phyloP scores from a whole-genome alignment of 2,888 invertebrate species.

The Sphecodes monilicornis region DNA sequence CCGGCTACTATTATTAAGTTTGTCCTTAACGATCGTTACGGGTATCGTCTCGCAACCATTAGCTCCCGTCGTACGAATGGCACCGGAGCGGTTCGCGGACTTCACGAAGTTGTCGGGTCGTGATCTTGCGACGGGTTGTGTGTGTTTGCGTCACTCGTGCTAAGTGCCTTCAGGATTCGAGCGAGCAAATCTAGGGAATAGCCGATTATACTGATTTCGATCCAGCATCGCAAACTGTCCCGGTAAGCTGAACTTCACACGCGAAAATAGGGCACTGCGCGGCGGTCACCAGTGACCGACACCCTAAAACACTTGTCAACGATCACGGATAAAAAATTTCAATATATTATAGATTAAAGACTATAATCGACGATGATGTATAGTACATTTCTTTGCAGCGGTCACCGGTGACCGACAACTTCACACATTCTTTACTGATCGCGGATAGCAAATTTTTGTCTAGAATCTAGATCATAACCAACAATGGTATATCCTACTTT shows the following conservation, averaged over 20 bases:
- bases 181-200: conserved; percentile 20
- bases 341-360: not conserved
- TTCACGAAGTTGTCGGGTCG: conserved; percentile 38
- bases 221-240: not conserved
- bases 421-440: too few species aligned
- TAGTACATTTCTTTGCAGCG: not conserved
- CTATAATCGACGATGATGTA: not conserved
- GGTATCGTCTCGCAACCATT: conserved; percentile 59
- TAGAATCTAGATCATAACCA: too few species aligned
- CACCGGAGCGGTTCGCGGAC: conserved; percentile 49
- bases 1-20: conserved; percentile 78
- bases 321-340: not conserved
- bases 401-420: not conserved
- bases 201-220: conserved; percentile 9
- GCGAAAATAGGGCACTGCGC: not conserved
- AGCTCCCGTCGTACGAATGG: conserved; percentile 54
- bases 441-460: too few species aligned
- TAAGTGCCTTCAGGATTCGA: conserved; percentile 39
- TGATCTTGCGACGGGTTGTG: conserved; percentile 31
- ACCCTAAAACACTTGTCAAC: not conserved
- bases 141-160: conserved; percentile 32
- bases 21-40: conserved; percentile 75
- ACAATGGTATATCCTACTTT: too few species aligned
- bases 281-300: not conserved
- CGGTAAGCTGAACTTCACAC: conserved; percentile 20